These are phyloP conservation scores for Onychomys torridus DNA, from an alignment of 2,797 vertebrate species.

Conservation along the genomic window DNA sequence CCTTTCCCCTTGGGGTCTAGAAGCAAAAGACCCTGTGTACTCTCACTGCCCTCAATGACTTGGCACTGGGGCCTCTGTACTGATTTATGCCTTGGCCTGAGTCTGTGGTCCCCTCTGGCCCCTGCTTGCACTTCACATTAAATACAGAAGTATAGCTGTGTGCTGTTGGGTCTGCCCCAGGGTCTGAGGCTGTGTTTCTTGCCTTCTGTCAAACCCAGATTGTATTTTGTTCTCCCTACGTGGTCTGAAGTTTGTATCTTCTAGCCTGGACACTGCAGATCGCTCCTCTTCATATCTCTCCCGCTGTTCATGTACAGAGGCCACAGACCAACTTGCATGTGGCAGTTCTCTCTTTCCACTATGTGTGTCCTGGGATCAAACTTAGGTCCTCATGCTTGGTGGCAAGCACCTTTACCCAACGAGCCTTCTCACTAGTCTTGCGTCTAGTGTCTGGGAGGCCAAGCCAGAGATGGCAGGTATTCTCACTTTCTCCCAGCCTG, in stretches of 20 bases:
- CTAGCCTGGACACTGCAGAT: accelerated
- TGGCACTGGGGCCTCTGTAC: no score
- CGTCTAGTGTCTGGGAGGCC: not conserved
- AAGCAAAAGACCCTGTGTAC: not conserved
- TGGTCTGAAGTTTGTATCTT: not conserved
- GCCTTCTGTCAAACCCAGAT: not conserved
- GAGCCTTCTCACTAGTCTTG: not conserved
- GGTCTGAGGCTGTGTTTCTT: not conserved
- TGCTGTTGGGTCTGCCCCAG: not conserved
- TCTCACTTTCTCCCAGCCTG: slow-evolving; percentile 52
- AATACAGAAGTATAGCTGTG: not conserved
- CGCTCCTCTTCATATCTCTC: not conserved
- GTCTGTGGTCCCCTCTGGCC: not conserved
- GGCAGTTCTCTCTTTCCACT: not conserved
- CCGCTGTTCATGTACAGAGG: not conserved
- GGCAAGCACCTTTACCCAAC: not conserved
- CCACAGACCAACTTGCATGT: not conserved
- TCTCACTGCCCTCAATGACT: not conserved
- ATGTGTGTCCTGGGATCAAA: not conserved
- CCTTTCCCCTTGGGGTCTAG: not conserved
- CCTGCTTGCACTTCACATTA: not conserved
- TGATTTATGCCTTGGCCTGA: not conserved
- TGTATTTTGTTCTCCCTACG: not conserved
- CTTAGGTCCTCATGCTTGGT: not conserved
- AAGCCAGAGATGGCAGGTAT: not conserved